A percentile compares a stretch with the other conserved stretches of the same genome.
Conservation (phyloP, 2,113 vertebrate genomes). For the Myanophis thanlyinensis region DNA sequence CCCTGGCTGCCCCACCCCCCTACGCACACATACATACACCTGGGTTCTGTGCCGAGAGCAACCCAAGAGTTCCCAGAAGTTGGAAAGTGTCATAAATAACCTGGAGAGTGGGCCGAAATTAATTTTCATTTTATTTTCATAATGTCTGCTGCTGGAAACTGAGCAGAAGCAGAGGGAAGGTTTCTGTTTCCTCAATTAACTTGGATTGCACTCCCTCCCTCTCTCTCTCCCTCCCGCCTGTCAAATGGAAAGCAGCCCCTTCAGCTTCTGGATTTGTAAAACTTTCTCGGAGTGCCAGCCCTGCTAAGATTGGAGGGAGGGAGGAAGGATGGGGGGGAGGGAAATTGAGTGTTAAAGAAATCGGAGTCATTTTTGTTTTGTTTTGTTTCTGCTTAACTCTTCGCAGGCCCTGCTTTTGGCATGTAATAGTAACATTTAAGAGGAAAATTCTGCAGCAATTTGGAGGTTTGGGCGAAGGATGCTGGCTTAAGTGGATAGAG, state of each 20-base stretch:
- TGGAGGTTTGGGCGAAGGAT: not conserved
- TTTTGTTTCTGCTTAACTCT: conserved; percentile 52
- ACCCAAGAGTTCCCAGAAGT: conserved; percentile 9
- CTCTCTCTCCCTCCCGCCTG: conserved; percentile 38
- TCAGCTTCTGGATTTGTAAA: conserved; percentile 62
- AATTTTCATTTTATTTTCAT: conserved; percentile 54
- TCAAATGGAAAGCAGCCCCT: conserved; percentile 53
- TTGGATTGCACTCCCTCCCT: conserved; percentile 51
- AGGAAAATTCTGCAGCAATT: not conserved
- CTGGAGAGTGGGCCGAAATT: not conserved
- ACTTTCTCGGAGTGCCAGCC: conserved; percentile 63
- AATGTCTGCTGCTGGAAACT: not conserved
- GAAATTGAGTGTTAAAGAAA: conserved; percentile 54
- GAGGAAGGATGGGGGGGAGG: not conserved
- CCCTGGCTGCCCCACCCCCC: not conserved
- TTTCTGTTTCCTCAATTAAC: conserved; percentile 69
- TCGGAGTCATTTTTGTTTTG: conserved; percentile 11
- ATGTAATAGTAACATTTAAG: not conserved
- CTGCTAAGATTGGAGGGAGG: conserved; percentile 47
- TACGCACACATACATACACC: not conserved
- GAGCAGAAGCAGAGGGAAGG: conserved; percentile 27
- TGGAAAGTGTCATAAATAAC: conserved; percentile 33
- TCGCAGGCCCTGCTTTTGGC: not conserved
- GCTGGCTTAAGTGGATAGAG: not conserved
- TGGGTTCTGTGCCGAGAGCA: not conserved